Evolutionary conservation across 2,888 invertebrate genomes (phyloP), one percentile per base, ranked within the genome.

Genomic region (Harpagoxenus sublaevis): DNA sequence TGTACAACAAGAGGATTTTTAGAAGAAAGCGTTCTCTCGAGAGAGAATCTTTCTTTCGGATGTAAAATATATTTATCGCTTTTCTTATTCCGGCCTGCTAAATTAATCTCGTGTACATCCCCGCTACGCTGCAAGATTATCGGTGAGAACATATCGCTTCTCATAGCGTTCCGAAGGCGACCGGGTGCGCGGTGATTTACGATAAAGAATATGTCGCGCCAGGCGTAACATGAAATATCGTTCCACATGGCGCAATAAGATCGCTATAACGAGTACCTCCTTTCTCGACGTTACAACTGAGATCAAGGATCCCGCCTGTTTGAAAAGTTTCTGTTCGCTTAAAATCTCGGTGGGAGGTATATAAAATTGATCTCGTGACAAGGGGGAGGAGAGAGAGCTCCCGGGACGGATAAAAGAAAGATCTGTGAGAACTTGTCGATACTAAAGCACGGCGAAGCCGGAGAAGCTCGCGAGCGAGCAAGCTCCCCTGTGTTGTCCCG

Each of bases 201-300:
- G 78, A 66, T 78, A 78, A 78, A 66, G 78, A 78, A 78, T 57
- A 78, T 78, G 66, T 78, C 78, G 78, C 66, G 55, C 78, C 78
- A 28, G 78, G 66, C 78, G 78, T 57, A 78, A 63, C 78, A 66
- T 78, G 57, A 78, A 78, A 78, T 78, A 78, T 78, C 66, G 78
- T 45, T 66, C 45, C 66, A 78, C 78, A 57, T 78, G 78, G 55
- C 57, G 78, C 66, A 78, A 78, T 78, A 78, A 78, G 66, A 78
- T 78, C 78, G 78, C 53, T 15, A 18, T 78, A 68, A 68, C 78
- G 66, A 68, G 78, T 57, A 55, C 60, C 55, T 57, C 42, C 42
- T 57, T 68, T 42, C 66, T 45, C 55, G 66, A 78, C 45, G 66
- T 57, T 78, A 78, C 57, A 66, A 65, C 66, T 8, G 45, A 78